Base-by-base conservation (phyloP, 2,888 invertebrate species). In the Amorpha juglandis region DNA sequence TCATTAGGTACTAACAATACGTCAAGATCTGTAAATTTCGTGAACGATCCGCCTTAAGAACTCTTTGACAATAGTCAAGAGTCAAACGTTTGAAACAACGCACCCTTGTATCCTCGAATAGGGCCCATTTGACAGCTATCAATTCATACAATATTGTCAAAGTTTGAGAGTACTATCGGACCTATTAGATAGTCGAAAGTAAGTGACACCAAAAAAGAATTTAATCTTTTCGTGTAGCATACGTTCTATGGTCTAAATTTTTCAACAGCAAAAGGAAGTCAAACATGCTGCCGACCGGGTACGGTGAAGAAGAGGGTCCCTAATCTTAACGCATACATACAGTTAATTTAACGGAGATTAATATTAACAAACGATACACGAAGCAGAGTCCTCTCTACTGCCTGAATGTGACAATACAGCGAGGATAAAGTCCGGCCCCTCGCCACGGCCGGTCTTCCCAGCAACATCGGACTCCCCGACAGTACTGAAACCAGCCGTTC, bases 271-370 rank as follows among this genome's bases (percentile, higher is more conserved):
- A 93, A 93, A 92, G 92, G 92, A 92, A 92, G 92, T 93, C 92
- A 91, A 92, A 79, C 82, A 87, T 92, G 92, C 90, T 83, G 88
- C 81, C 89, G 92, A 89, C 92, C 92, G 85, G 76, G 80, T 77
- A 78, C 88, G 91, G 92, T 87, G 75, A 81, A 82, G 92, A 92
- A 92, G 92, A 92, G 92, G 92, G 90, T 86, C 90, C 86, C 92
- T 92, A 88, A 93, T 92, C 92, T 92, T 92, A 87, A 92, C 92
- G 92, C 92, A 93, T 93, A 93, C 92, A 93, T 92, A 91, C 90
- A 90, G 92, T 93, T 92, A 92, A 92, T 85, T 92, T 92, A 90
- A 92, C 86, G 76, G 84, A 89, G 84, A 87, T 90, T 91, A 92
- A 93, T 83, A 91, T 93, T 89, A 93, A 92, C 92, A 92, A 91